Evolutionary conservation across 2,797 vertebrate species (phyloP).

Genomic region (Myiotriccus ornatus): DNA sequence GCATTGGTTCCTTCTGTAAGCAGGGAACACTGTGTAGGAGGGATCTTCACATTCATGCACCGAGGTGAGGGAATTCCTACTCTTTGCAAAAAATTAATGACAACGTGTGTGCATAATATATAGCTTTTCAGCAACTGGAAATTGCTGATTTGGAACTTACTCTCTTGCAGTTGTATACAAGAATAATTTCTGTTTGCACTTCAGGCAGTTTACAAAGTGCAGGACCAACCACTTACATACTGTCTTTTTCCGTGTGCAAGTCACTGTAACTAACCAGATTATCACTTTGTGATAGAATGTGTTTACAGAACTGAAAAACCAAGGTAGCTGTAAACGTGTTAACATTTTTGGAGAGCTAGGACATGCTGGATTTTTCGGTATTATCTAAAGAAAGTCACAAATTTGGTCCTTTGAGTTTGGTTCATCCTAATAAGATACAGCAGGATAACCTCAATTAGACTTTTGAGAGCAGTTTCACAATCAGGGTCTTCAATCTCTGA

Average conservation of each 20-base stretch:
- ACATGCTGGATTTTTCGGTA: not conserved
- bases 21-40: not conserved
- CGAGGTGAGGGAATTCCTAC: not conserved
- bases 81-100: not conserved
- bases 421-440: constrained; percentile 30
- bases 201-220: not conserved
- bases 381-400: not conserved
- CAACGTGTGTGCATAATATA: not conserved
- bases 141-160: not conserved
- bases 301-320: not conserved
- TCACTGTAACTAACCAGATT: not conserved
- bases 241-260: not conserved
- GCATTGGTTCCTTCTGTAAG: not conserved
- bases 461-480: constrained; percentile 48
- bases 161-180: not conserved
- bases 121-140: not conserved
- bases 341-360: not conserved
- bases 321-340: not conserved
- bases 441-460: constrained; percentile 23
- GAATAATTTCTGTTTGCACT: not conserved
- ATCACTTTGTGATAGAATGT: constrained; percentile 29
- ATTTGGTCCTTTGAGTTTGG: not conserved
- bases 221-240: not conserved
- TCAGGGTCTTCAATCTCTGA: constrained; percentile 23
- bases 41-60: not conserved